phyloP scores from a whole-genome alignment of 2,113 vertebrate species.

The Lampris megalopsis region DNA sequence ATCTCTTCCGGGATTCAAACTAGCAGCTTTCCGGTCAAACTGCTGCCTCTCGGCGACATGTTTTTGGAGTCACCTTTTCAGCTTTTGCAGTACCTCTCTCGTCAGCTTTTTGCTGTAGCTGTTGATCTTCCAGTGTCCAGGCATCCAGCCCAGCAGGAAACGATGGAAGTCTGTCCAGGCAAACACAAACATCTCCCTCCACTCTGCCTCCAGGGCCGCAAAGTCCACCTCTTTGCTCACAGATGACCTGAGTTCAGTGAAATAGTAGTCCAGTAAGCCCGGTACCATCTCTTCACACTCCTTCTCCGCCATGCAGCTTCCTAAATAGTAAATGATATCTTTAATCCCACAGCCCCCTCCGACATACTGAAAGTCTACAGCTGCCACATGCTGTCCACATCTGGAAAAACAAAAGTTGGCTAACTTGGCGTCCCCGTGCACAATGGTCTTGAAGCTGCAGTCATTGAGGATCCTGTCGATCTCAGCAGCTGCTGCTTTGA shows the following conservation, averaged over 20 bases:
- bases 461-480: constrained; percentile 75
- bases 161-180: constrained; percentile 84
- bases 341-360: constrained; percentile 85
- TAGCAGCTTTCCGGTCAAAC: background rate
- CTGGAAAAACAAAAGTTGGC: constrained; percentile 84
- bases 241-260: constrained; percentile 64
- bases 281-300: constrained; percentile 77
- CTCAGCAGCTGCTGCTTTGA: constrained; percentile 74
- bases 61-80: constrained; percentile 44
- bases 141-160: constrained; percentile 83
- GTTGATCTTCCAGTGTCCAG: constrained; percentile 81
- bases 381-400: constrained; percentile 68
- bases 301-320: constrained; percentile 79
- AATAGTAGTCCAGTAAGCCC: constrained; percentile 75
- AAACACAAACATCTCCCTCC: constrained; percentile 80
- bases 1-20: background rate
- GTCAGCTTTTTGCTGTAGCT: constrained; percentile 76
- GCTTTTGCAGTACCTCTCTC: constrained; percentile 72
- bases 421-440: constrained; percentile 83
- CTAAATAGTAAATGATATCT: constrained; percentile 81
- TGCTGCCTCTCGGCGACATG: background rate
- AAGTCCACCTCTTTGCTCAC: constrained; percentile 62
- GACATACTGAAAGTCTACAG: constrained; percentile 84
- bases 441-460: constrained; percentile 79
- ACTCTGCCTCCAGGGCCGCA: constrained; percentile 75